Evolutionary conservation across 1,140 invertebrate species (phyloP).

Genomic region (Solenopsis invicta): DNA sequence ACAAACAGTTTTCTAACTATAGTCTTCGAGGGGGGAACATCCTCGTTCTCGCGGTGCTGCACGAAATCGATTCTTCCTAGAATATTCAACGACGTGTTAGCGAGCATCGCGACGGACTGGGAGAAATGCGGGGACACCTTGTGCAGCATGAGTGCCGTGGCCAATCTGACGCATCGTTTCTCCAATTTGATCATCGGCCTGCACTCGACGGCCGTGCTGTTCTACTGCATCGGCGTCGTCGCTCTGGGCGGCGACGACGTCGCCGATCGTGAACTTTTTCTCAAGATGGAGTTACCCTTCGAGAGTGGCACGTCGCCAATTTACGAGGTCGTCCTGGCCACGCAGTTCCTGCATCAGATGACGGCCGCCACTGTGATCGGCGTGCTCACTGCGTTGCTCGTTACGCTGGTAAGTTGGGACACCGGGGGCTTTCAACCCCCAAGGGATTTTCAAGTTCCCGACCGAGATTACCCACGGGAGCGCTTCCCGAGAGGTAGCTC

Average conservation of each 20-base stretch:
- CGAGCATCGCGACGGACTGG: conserved; percentile 39
- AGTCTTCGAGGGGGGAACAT: conserved; percentile 13
- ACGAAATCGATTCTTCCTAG: conserved; percentile 42
- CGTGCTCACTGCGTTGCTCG: conserved; percentile 41
- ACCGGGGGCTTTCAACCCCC: not conserved
- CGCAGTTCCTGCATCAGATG: conserved; percentile 50
- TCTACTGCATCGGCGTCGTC: conserved; percentile 41
- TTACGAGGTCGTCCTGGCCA: conserved; percentile 63
- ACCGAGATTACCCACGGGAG: conserved; percentile 29
- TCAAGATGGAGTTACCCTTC: conserved; percentile 71
- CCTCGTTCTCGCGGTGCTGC: conserved; percentile 23
- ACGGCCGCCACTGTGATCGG: conserved; percentile 37
- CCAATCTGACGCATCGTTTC: conserved; percentile 35
- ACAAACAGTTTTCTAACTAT: conserved; percentile 13
- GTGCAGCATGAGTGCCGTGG: conserved; percentile 30
- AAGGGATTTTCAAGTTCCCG: conserved; percentile 33
- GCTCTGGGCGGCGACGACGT: not conserved
- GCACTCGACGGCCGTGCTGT: conserved; percentile 40
- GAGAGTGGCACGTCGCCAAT: conserved; percentile 48
- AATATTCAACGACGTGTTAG: conserved; percentile 50
- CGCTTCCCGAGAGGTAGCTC: not conserved
- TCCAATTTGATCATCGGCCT: conserved; percentile 53
- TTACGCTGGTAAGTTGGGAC: conserved; percentile 57
- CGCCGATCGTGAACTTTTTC: conserved; percentile 41
- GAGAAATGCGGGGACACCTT: not conserved